These are phyloP conservation scores for Nesoenas mayeri DNA, from an alignment of 2,113 vertebrate species.

Conservation along the genomic window DNA sequence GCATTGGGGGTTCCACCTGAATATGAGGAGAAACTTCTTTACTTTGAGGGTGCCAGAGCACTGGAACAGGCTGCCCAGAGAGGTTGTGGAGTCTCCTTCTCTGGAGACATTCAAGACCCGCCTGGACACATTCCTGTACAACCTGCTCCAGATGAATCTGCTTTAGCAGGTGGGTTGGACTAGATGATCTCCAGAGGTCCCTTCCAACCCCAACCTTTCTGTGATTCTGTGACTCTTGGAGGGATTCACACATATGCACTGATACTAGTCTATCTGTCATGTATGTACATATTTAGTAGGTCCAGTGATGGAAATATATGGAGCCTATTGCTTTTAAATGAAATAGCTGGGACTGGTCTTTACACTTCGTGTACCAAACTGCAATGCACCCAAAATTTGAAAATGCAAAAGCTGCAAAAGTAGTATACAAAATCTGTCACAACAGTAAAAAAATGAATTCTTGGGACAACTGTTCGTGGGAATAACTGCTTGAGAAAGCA, in stretches of 20 bases:
- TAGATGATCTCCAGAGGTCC: too few species aligned
- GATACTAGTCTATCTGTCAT: too few species aligned
- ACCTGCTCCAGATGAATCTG: too few species aligned
- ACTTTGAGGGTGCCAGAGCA: too few species aligned
- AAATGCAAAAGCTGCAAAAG: not conserved
- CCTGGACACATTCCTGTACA: too few species aligned
- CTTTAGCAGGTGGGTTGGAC: too few species aligned
- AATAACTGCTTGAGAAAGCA: not conserved
- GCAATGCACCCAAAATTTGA: not conserved
- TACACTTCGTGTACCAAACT: not conserved
- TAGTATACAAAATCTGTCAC: not conserved
- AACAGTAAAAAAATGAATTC: not conserved
- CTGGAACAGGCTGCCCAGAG: too few species aligned
- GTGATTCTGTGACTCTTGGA: not conserved
- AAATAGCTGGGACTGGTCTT: not conserved
- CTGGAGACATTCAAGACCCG: too few species aligned
- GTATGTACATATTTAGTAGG: not conserved
- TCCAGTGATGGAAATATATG: not conserved
- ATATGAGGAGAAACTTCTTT: too few species aligned
- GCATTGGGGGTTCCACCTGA: too few species aligned
- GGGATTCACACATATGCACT: not conserved
- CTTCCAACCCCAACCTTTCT: too few species aligned
- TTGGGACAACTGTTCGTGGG: not conserved
- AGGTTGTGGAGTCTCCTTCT: too few species aligned
- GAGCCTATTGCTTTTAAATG: not conserved